These are phyloP conservation scores for Saccopteryx leptura DNA, from an alignment of 2,113 vertebrate species.

Conservation along the genomic window DNA sequence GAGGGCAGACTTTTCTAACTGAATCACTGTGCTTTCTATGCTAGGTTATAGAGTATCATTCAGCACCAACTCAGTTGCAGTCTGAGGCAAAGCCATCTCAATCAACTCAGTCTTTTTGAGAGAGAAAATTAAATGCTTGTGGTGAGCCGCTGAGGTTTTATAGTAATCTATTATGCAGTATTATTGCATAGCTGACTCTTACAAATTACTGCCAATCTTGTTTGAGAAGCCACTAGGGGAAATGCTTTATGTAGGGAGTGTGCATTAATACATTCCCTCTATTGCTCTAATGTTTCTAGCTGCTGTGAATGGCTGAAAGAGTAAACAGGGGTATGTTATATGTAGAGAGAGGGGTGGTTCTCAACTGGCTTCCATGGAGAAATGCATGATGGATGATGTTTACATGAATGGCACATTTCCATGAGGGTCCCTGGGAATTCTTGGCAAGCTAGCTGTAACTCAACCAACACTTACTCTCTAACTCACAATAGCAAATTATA, in stretches of 20 bases:
- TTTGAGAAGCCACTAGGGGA: slow-evolving; percentile 5
- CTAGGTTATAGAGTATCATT: not conserved
- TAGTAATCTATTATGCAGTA: not conserved
- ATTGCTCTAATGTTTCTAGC: not conserved
- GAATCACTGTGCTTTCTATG: not conserved
- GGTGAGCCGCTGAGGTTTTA: not conserved
- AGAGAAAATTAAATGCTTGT: slow-evolving; percentile 19
- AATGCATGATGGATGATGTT: not conserved
- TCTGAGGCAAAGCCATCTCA: not conserved
- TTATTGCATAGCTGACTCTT: not conserved
- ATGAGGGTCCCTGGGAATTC: not conserved
- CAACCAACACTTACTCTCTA: not conserved
- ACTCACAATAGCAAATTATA: not conserved
- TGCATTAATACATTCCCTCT: not conserved
- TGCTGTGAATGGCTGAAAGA: not conserved
- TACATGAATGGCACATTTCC: not conserved
- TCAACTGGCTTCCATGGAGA: not conserved
- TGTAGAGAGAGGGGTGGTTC: not conserved
- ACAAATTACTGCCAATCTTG: slow-evolving; percentile 30
- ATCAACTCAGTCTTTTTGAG: slow-evolving; percentile 1
- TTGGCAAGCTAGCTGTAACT: not conserved
- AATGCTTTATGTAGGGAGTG: not conserved
- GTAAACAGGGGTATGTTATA: not conserved
- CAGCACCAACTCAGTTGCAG: not conserved
- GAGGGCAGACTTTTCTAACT: not conserved